phyloP scores from a whole-genome alignment of 2,113 vertebrate species.

The Sinocyclocheilus anophthalmus region DNA sequence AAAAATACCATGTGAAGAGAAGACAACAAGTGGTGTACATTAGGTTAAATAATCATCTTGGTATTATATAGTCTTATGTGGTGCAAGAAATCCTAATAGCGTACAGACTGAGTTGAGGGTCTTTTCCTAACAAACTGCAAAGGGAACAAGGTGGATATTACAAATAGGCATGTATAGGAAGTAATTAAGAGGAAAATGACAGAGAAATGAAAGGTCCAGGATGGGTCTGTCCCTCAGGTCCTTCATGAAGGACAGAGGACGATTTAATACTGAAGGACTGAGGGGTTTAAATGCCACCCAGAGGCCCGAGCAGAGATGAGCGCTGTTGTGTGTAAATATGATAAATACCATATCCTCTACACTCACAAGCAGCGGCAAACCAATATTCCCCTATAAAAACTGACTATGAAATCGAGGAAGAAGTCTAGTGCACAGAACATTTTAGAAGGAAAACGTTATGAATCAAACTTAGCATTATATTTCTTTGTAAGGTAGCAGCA shows the following conservation, averaged over 20 bases:
- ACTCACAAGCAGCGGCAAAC: slow-evolving; percentile 14
- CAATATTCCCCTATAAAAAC: slow-evolving; percentile 3
- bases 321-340: slow-evolving; percentile 29
- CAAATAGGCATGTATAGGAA: slow-evolving; percentile 4
- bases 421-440: neutral
- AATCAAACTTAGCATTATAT: neutral
- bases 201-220: slow-evolving; percentile 34
- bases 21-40: neutral
- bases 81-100: neutral
- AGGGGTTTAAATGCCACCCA: slow-evolving; percentile 49
- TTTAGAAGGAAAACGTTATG: neutral
- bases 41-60: neutral
- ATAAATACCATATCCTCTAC: slow-evolving; percentile 39
- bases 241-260: slow-evolving; percentile 32
- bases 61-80: neutral
- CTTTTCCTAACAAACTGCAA: neutral
- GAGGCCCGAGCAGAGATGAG: slow-evolving; percentile 31
- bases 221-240: slow-evolving; percentile 26
- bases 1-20: neutral
- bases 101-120: neutral
- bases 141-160: slow-evolving; percentile 22
- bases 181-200: slow-evolving; percentile 46
- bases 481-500: neutral
- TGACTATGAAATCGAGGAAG: neutral
- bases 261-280: slow-evolving; percentile 38